Base-by-base conservation (phyloP, 2,797 vertebrate genomes). In the Mormyrus proboscirostris region DNA sequence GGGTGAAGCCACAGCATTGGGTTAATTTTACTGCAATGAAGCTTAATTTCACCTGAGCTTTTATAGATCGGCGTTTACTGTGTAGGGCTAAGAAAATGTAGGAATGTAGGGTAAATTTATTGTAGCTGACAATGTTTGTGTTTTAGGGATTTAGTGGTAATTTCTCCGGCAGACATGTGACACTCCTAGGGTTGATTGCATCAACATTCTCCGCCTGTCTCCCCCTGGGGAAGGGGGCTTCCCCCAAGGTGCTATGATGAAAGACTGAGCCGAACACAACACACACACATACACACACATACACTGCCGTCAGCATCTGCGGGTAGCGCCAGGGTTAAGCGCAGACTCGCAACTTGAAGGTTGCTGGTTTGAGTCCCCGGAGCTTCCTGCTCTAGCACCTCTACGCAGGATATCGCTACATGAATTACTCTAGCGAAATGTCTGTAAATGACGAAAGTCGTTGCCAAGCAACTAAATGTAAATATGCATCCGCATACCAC, bases 201-300 rank as follows among this genome's bases (percentile, higher is more conserved):
- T 57, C 85, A 87, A 38, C 50, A 57, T 14, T 38, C 51, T 25
- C 50, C 29, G 2, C 10, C 38, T 86, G 62, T 69, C 62, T 29
- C 62, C 19, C 51, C 25, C 10, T 2, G 25, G 51, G 16, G 85
- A 51, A 29, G 47, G n/a, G 22, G 51, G 25, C 14, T 41, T 59
- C 53, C 53, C 85, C 85, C 51, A 38, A 53, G 85, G 85, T 44
- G 55, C 25, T 12, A 38, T 87, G 85, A 87, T 59, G 85, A 87
- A 87, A 87, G 25, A 41, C 29, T 16, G 22, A 57, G 51, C 3
- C 0, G 51, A 87, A 33, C 53, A 33, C 22, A 33, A 14, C 6
- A 22, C 14, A 19, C 14, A 22, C 44, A 50, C n/a, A 84, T n/a
- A 50, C 44, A 6, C 8, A 14, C 19, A 10, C n/a, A 22, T n/a